Evolutionary conservation across 2,888 invertebrate genomes (phyloP).

Genomic region (Exocentrus adspersus): DNA sequence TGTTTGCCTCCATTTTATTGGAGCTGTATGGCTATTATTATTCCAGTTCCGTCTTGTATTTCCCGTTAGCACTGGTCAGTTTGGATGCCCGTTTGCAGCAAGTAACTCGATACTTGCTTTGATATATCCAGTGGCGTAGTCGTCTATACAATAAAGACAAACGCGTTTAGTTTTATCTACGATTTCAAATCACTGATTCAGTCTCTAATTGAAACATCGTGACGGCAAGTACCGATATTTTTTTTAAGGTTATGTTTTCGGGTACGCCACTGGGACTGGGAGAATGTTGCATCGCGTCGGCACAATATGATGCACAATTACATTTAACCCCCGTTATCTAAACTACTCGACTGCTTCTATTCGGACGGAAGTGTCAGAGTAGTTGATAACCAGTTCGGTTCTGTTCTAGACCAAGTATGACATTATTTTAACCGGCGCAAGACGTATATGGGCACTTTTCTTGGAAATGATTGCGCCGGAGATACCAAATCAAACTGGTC

Average conservation of each 20-base stretch:
- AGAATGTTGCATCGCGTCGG: no score
- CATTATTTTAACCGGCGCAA: constrained; percentile 6
- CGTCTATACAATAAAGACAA: no score
- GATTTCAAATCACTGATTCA: no score
- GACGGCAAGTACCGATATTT: no score
- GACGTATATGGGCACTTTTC: constrained; percentile 19
- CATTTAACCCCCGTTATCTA: constrained; percentile 19
- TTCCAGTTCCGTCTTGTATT: neutral
- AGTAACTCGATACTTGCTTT: neutral
- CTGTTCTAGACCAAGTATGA: constrained; percentile 7
- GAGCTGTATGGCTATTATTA: neutral
- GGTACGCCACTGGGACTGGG: no score
- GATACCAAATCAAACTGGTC: constrained; percentile 1
- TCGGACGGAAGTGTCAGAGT: constrained; percentile 7
- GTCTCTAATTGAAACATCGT: no score
- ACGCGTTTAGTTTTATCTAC: no score
- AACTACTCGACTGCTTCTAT: constrained; percentile 3
- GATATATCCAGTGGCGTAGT: neutral
- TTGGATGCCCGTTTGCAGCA: neutral
- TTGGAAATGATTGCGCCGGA: neutral
- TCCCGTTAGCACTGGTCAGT: neutral
- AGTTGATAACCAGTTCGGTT: constrained; percentile 11
- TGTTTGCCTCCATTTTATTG: neutral
- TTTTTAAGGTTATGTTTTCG: no score
- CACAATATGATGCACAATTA: constrained; percentile 13